Base-by-base conservation (phyloP, 2,888 invertebrate species). In the Agrochola litura region DNA sequence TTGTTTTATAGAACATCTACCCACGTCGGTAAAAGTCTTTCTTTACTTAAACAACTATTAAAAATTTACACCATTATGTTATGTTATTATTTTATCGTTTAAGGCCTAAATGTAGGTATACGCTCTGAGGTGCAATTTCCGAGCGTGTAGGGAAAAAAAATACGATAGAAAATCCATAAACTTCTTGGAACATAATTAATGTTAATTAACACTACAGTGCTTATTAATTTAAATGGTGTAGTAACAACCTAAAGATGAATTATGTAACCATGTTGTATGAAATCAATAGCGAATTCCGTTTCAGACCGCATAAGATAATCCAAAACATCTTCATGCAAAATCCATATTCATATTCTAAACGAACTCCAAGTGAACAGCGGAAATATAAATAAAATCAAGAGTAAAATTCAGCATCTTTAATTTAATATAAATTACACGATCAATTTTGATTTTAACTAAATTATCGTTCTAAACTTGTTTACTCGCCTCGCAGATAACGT, bases 401-500 rank as follows among this genome's bases (percentile, higher is more conserved):
- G 75, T 81, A 80, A 81, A 84, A 85, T 84, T 79, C 77, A 77
- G 63, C 79, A 82, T 81, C 58, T 78, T 87, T 78, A 85, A 85
- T 86, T 82, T 82, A 78, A 80, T 84, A 81, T 81, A 86, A 88
- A 86, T 86, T 83, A 82, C 79, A 63, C 77, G 82, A 85, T 81
- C 82, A 88, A 87, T 88, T 90, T 88, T 82, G 83, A 82, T 89
- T 90, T 88, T 86, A 86, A 84, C 79, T 84, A 84, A 88, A 85
- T 89, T 90, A 88, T 91, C 89, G 85, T 90, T 90, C 87, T 89
- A 88, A 92, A 90, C 86, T 91, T 91, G 88, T 91, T 92, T 91
- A 90, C 90, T 91, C 83, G 89, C 86, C 89, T 90, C 86, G 84
- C 91, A 91, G 92, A 92, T 92, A 93, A 92, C 91, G 92, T 89